These are phyloP conservation scores for Cisticola juncidis DNA, from an alignment of 2,113 vertebrate species.

Conservation along the genomic window DNA sequence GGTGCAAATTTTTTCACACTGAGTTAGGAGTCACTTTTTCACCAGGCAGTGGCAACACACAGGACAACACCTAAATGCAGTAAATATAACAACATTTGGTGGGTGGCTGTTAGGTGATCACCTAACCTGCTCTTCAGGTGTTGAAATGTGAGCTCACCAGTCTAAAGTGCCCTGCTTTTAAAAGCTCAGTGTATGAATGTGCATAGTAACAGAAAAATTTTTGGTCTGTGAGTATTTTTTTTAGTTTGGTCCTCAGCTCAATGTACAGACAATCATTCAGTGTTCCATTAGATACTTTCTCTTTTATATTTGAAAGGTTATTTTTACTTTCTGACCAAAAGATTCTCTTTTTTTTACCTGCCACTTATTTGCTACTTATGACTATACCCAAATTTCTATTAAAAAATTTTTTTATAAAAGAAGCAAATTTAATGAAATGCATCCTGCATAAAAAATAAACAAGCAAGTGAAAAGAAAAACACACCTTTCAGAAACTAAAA, in stretches of 20 bases:
- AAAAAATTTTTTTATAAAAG: neutral
- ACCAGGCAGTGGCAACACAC: neutral
- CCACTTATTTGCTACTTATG: neutral
- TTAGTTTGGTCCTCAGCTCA: neutral
- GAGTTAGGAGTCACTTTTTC: neutral
- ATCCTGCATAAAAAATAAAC: accelerated
- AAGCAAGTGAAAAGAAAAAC: neutral
- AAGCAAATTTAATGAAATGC: neutral
- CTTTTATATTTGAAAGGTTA: neutral
- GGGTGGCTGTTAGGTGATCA: neutral
- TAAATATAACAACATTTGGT: neutral
- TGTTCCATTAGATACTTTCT: neutral
- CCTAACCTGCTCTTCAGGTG: neutral
- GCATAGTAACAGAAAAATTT: neutral
- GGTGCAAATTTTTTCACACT: neutral
- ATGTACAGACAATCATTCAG: neutral
- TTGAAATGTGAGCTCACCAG: neutral
- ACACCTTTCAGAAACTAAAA: neutral
- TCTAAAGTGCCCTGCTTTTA: neutral
- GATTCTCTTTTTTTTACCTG: neutral
- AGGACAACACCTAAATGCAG: neutral
- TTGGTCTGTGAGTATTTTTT: neutral
- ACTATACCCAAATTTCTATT: neutral
- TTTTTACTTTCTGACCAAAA: neutral
- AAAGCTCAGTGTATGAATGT: neutral